Conservation (phyloP, 2,797 vertebrate genomes). For the Threskiornis aethiopicus region DNA sequence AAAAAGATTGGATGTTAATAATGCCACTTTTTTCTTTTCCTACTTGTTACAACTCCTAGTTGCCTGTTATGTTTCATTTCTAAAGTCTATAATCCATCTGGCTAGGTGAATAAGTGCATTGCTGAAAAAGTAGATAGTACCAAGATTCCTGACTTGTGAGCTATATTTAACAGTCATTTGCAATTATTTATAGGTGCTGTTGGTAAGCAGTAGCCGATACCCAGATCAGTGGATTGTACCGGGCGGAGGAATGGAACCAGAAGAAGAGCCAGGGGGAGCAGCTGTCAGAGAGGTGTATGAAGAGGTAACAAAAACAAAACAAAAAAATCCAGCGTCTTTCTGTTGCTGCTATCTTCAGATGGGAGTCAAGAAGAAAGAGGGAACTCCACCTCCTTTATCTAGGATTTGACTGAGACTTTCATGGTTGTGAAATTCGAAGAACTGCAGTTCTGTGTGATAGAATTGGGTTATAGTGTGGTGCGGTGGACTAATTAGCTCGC, state of each 20-base stretch:
- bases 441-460: not conserved
- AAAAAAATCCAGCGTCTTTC: not conserved
- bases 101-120: not conserved
- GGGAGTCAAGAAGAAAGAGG: not conserved
- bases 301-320: slow-evolving; percentile 82
- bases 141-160: not conserved
- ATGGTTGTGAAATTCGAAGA: not conserved
- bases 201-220: slow-evolving; percentile 97
- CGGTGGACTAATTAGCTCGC: not conserved
- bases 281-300: slow-evolving; percentile 96
- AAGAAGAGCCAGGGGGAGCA: slow-evolving; percentile 94
- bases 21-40: not conserved
- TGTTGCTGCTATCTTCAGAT: not conserved
- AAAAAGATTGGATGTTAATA: not conserved
- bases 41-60: not conserved
- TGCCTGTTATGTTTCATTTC: not conserved
- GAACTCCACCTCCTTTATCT: not conserved
- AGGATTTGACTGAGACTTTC: not conserved
- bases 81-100: not conserved
- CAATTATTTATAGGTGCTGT: slow-evolving; percentile 82
- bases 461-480: not conserved
- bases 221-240: slow-evolving; percentile 99
- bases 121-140: not conserved
- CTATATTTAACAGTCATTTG: not conserved
- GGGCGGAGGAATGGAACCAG: slow-evolving; percentile 97